Conservation (phyloP, 2,888 invertebrate species). For the Aleiodes alternator region DNA sequence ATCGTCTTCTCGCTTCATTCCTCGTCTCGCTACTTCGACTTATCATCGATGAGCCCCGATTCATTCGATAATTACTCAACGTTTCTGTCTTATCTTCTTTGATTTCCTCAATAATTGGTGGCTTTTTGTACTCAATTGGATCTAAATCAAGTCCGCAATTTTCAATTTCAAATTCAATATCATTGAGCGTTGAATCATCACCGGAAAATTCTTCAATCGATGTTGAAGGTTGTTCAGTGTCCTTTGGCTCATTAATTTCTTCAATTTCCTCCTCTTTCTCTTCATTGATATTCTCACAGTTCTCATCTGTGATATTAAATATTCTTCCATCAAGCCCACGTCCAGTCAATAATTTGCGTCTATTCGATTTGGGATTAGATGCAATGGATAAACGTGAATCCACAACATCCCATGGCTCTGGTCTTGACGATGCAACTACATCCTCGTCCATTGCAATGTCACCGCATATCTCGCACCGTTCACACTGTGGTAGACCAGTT, state of each 20-base stretch:
- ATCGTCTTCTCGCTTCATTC: conserved; percentile 65
- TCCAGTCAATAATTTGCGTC: conserved; percentile 55
- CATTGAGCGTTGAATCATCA: conserved; percentile 55
- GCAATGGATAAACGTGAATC: conserved; percentile 43
- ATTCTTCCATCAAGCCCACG: conserved; percentile 48
- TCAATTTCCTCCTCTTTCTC: conserved; percentile 38
- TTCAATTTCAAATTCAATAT: conserved; percentile 65
- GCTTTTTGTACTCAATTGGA: conserved; percentile 46
- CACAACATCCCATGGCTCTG: conserved; percentile 53
- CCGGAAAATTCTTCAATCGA: conserved; percentile 54
- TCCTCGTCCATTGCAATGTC: conserved; percentile 61
- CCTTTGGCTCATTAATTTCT: conserved; percentile 36
- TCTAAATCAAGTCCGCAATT: conserved; percentile 65
- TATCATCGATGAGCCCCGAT: conserved; percentile 66
- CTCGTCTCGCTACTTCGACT: conserved; percentile 55
- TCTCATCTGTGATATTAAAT: conserved; percentile 54
- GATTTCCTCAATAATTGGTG: conserved; percentile 48
- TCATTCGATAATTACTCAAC: conserved; percentile 60
- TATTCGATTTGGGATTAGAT: conserved; percentile 45
- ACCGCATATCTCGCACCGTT: conserved; percentile 72
- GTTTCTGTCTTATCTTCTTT: conserved; percentile 52
- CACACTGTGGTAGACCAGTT: conserved; percentile 59
- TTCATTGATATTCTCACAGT: conserved; percentile 52
- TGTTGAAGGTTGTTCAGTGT: conserved; percentile 39
- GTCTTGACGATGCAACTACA: conserved; percentile 54